Conservation (phyloP, 2,113 vertebrate species). For the Geococcyx californianus region DNA sequence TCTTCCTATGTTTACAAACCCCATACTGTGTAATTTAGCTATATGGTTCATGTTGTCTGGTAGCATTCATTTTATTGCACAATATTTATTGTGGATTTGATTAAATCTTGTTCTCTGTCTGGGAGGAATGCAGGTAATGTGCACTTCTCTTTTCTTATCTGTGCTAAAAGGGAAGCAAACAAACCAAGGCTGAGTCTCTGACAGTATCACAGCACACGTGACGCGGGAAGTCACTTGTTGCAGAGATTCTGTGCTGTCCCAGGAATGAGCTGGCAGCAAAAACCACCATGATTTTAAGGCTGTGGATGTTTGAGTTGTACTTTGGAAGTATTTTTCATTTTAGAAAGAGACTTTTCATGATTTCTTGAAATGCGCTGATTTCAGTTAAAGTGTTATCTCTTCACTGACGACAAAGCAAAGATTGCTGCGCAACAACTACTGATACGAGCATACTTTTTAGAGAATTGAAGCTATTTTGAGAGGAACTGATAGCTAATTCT, state of each 20-base stretch:
- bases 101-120: not conserved
- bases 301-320: not conserved
- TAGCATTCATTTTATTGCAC: not conserved
- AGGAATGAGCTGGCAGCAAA: not conserved
- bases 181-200: not conserved
- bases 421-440: not conserved
- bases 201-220: not conserved
- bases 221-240: not conserved
- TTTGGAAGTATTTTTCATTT: not conserved
- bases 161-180: not conserved
- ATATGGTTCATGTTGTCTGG: not conserved
- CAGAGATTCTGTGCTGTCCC: not conserved
- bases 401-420: not conserved
- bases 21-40: not conserved
- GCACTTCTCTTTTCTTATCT: not conserved
- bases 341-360: not conserved
- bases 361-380: not conserved
- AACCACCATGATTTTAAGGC: not conserved
- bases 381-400: not conserved
- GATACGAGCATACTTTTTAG: not conserved
- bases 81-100: not conserved
- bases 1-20: not conserved
- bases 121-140: not conserved
- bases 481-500: conserved; percentile 39
- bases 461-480: conserved; percentile 28